Base-by-base conservation (phyloP, 2,797 vertebrate genomes). In the Halcyon smyrnensis region DNA sequence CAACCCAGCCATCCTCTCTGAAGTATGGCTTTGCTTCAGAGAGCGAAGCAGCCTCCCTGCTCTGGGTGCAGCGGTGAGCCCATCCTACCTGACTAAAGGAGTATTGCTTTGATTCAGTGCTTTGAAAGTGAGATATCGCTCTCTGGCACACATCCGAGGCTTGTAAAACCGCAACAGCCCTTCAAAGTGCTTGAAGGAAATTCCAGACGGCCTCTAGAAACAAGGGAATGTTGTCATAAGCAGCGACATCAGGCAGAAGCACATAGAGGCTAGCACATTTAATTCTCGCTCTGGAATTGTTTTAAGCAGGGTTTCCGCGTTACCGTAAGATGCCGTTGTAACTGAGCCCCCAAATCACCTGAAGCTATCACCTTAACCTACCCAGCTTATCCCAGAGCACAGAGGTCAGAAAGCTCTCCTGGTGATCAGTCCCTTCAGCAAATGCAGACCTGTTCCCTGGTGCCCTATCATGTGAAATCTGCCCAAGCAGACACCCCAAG, bases 101-200 rank as follows among this genome's bases (percentile, higher is more conserved):
- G 98, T 97, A 84, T 97, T 98, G 89, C 98, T 99, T 89, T 98
- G 99, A 92, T 99, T 99, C 67, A 99, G 98, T 91, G 99, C 99
- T 98, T 99, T 99, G 96, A 99, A 99, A 3, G 99, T 99, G 59
- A 99, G 99, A 93, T 99, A 99, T 56, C 99, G 98, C 94, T 99
- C 99, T 76, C 98, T 98, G 6, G 98, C 98, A 15, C 98, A 98
- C 99, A 99, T 99, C 54, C 98, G 98, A 37, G 99, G 99, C 93
- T 98, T 98, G 96, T 99, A 99, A 97, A 99, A 99, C 45, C 98
- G 98, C 99, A 99, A 98, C 91, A 99, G 98, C 90, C 99, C 99
- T 82, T 99, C 99, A 8, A 99, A 99, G 97, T 99, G 99, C 97
- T 98, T 98, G 92, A 99, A 98, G 68, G 99, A 99, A 95, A 99